These are phyloP conservation scores for Hystrix cristata DNA, from an alignment of 2,113 vertebrate species.

Conservation along the genomic window DNA sequence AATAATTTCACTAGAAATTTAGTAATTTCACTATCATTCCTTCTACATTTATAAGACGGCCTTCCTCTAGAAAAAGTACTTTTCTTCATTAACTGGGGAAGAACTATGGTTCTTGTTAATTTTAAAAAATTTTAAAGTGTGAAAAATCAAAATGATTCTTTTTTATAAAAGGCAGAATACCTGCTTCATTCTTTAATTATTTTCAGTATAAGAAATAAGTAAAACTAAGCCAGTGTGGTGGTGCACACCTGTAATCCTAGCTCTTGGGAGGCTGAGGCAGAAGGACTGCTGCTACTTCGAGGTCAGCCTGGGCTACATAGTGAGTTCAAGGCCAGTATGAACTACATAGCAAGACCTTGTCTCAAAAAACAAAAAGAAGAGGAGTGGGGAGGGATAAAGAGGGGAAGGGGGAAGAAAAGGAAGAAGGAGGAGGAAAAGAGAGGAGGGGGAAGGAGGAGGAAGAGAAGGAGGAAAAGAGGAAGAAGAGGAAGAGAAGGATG, in stretches of 20 bases:
- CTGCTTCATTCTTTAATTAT: background rate
- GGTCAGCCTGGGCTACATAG: background rate
- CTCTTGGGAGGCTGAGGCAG: background rate
- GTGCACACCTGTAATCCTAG: background rate
- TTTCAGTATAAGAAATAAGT: background rate
- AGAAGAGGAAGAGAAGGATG: background rate
- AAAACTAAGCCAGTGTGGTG: background rate
- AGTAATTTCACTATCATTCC: background rate
- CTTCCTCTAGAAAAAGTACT: background rate
- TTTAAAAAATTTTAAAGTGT: background rate
- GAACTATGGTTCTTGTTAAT: background rate
- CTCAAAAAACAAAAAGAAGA: background rate
- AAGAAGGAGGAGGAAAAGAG: background rate
- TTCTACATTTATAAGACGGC: background rate
- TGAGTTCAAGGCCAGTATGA: background rate
- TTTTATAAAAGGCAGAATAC: background rate
- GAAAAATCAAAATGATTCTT: background rate
- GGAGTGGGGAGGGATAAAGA: too few species aligned
- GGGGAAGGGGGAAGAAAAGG: too few species aligned
- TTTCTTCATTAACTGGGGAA: background rate
- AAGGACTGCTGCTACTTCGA: background rate
- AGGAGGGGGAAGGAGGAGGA: background rate
- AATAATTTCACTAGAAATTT: slow-evolving; percentile 10
- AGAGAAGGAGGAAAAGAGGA: background rate
- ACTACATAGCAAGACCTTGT: background rate